phyloP scores from a whole-genome alignment of 2,113 vertebrate species.

The Monarcha castaneiventris region DNA sequence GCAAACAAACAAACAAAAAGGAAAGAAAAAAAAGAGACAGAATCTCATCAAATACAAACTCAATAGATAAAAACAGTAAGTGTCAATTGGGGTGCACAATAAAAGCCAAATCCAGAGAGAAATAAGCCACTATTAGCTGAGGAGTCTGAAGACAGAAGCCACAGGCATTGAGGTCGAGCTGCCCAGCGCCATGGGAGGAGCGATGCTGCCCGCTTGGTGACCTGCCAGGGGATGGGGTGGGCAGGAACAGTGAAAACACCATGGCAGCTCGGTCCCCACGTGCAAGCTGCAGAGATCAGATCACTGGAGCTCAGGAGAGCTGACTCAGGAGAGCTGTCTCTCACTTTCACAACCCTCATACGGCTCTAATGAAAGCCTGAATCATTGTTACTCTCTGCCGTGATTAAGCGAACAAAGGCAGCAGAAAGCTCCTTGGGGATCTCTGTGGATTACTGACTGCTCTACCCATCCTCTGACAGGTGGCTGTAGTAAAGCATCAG shows the following conservation, averaged over 20 bases:
- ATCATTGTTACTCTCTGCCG: accelerated
- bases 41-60: neutral
- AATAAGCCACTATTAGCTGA: neutral
- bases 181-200: accelerated
- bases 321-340: neutral
- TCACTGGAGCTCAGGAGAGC: neutral
- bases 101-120: neutral
- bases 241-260: accelerated
- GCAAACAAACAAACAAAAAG: neutral
- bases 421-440: neutral
- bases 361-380: accelerated
- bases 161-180: accelerated
- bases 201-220: accelerated
- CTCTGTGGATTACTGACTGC: neutral
- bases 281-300: neutral
- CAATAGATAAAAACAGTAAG: neutral
- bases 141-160: neutral
- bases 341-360: neutral
- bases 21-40: neutral
- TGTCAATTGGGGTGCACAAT: neutral
- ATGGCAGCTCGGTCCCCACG: accelerated
- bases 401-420: neutral
- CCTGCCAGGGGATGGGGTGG: neutral
- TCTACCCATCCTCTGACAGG: slow-evolving; percentile 12
- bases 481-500: slow-evolving; percentile 46